A percentile compares a stretch with the other conserved stretches of the same genome.
Conservation (phyloP, 2,888 invertebrate species). For the Trissoscelio sp. region DNA sequence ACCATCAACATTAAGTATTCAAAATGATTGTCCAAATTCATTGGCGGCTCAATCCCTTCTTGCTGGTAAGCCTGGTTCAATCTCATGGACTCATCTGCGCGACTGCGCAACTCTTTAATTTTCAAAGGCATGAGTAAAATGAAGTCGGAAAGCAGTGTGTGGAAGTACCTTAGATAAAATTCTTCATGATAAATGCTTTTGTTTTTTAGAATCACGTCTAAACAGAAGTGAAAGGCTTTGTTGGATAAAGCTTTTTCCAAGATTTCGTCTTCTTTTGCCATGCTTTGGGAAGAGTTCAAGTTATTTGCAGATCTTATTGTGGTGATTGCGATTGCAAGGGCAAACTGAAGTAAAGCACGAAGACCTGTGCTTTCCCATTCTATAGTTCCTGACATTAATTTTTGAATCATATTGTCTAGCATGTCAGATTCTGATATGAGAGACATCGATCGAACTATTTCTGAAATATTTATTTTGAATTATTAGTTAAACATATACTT, state of each 20-base stretch:
- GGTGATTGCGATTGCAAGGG: constrained; percentile 88
- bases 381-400: constrained; percentile 83
- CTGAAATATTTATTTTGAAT: constrained; percentile 73
- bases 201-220: constrained; percentile 89
- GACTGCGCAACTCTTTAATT: constrained; percentile 91
- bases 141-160: constrained; percentile 94
- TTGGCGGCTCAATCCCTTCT: constrained; percentile 91
- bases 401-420: constrained; percentile 86
- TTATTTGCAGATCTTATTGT: constrained; percentile 86
- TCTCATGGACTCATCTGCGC: constrained; percentile 95
- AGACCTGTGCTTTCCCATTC: constrained; percentile 85
- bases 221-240: constrained; percentile 91
- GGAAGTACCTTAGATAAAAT: constrained; percentile 92
- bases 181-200: constrained; percentile 89
- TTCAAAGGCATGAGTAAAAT: constrained; percentile 96
- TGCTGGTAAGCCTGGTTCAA: constrained; percentile 89
- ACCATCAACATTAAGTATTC: constrained; percentile 92
- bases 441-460: constrained; percentile 80
- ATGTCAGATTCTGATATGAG: constrained; percentile 78
- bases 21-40: constrained; percentile 90
- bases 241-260: constrained; percentile 91
- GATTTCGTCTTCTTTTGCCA: constrained; percentile 91
- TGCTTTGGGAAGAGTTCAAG: constrained; percentile 84
- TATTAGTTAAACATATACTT: too few species aligned
- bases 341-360: constrained; percentile 87